These are phyloP conservation scores for Chromobotia macracanthus DNA, from an alignment of 2,797 vertebrate genomes.

Conservation along the genomic window DNA sequence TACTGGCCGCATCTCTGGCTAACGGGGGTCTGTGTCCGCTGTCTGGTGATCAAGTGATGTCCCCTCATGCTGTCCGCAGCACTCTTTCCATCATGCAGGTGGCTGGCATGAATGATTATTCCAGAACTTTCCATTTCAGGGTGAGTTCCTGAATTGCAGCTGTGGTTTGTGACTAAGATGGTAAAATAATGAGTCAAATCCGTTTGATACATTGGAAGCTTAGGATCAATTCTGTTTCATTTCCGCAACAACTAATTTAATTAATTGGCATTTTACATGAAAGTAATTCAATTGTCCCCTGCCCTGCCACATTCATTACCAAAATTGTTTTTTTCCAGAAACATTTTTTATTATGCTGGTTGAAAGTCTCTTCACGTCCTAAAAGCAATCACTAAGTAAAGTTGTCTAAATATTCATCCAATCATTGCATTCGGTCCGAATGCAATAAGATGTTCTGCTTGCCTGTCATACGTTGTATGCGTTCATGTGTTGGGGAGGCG, in stretches of 20 bases:
- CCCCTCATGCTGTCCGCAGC: conserved; percentile 62
- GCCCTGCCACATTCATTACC: not conserved
- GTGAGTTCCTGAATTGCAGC: conserved; percentile 50
- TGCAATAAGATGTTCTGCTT: too few relatives aligned
- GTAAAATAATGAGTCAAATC: conserved; percentile 21
- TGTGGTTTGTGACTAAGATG: not conserved
- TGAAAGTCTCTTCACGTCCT: too few relatives aligned
- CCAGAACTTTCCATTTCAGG: conserved; percentile 71
- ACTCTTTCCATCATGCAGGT: conserved; percentile 75
- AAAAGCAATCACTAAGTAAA: too few relatives aligned
- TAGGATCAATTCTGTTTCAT: not conserved
- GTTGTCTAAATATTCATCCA: too few relatives aligned
- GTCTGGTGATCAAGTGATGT: conserved; percentile 75
- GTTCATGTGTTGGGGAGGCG: too few relatives aligned
- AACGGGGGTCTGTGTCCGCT: conserved; percentile 75
- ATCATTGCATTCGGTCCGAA: too few relatives aligned
- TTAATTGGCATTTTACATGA: not conserved
- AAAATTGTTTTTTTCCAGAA: not conserved
- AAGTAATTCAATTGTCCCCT: conserved; percentile 1
- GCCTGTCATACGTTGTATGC: too few relatives aligned
- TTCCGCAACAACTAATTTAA: not conserved
- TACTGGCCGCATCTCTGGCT: conserved; percentile 71
- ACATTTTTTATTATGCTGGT: too few relatives aligned
- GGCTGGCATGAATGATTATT: conserved; percentile 75
- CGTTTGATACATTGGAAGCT: conserved; percentile 10